Evolutionary conservation across 2,113 vertebrate species (phyloP), one percentile per base, ranked within the genome.

Genomic region (Myxocyprinus asiaticus): DNA sequence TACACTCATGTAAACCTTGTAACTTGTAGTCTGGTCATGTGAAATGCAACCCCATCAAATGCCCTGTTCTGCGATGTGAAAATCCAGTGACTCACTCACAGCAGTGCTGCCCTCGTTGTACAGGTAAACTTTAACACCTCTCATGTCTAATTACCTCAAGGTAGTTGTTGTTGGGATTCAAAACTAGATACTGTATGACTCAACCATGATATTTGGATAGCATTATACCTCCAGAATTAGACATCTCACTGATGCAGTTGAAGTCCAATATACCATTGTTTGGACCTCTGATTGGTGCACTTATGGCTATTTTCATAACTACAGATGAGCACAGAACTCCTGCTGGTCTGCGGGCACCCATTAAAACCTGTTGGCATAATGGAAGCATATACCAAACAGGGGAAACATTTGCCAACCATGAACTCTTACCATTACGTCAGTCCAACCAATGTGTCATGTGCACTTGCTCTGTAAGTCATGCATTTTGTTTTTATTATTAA

Each of bases 391-490:
- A 96, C 86, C 95, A 95, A 84, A 93, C 95, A 0, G 97, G 96
- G 4, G 96, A 97, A 88, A 94, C 92, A 85, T 98, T 99, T 91
- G 94, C 92, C 55, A 92, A 90, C 69, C 92, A 84, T 0, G 92
- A 96, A 82, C 93, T 96, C 22, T 95, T 98, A 81, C 95, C 96
- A 0, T 92, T 93, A 79, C 92, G 89, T 76, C 95, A 93, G 81
- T 90, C 92, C 42, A 95, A 96, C 86, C 96, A 99, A 89, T 99
- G 97, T 85, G 95, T 94, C 65, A 93, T 97, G 92, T 99, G 97
- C 90, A 95, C 94, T 79, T 99, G 97, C 81, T 95, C 94, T 0
- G 97, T 99, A 90, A 94, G 96, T 83, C 0, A 4, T 47, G 33
- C 42, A 56, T n/a, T 45, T 71, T 73, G 69, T 47, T 33, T 50